phyloP scores from a whole-genome alignment of 37 sponge, comb jelly and placozoan species.

The Axinella damicornis region DNA sequence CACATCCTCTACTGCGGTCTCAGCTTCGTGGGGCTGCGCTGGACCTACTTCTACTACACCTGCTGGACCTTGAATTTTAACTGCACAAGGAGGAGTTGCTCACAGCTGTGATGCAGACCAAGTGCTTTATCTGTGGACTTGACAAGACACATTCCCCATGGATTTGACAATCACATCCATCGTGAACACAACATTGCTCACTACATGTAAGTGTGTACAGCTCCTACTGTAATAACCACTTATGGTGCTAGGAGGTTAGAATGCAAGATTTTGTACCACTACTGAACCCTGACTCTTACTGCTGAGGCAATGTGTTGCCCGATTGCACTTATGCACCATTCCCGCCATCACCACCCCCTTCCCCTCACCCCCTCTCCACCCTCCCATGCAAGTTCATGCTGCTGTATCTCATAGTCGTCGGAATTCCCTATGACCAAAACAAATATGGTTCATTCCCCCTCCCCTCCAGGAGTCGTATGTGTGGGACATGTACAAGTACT shows the following conservation, averaged over 20 bases:
- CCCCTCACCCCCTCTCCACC: no score
- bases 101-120: slow-evolving; percentile 78
- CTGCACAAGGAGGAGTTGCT: slow-evolving; percentile 76
- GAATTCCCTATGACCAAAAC: no score
- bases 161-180: slow-evolving; percentile 85
- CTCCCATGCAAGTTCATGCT: slow-evolving; percentile 89
- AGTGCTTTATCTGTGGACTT: slow-evolving; percentile 92
- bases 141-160: slow-evolving; percentile 81
- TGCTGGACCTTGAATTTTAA: slow-evolving; percentile 85
- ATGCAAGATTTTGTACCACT: no score
- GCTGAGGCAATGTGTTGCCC: no score
- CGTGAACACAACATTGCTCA: slow-evolving; percentile 86
- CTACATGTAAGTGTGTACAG: slow-evolving; percentile 78
- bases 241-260: no score
- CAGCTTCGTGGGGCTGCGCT: slow-evolving; percentile 67
- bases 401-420: slow-evolving; percentile 90
- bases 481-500: no score
- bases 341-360: no score
- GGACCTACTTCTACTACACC: slow-evolving; percentile 85
- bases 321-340: no score
- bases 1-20: slow-evolving; percentile 69
- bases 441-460: no score
- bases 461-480: no score
- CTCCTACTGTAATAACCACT: no score
- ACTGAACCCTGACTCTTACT: no score